Evolutionary conservation across 2,888 invertebrate genomes (phyloP).

Genomic region (Thelaira solivaga): DNA sequence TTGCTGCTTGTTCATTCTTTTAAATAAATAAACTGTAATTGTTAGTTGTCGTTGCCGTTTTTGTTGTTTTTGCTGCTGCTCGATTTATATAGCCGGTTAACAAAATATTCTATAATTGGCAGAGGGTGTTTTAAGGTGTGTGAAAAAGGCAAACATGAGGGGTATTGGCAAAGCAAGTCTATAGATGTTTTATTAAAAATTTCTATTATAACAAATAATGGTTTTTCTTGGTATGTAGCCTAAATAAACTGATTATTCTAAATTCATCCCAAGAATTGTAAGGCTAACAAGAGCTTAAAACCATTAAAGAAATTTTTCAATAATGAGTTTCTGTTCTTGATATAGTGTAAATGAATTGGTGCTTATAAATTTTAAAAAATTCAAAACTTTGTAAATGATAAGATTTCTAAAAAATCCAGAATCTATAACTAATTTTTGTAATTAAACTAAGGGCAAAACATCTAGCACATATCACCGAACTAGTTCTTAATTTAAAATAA

Average conservation of each 20-base stretch:
- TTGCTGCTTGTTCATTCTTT: conserved; percentile 31
- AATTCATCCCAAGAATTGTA: no score
- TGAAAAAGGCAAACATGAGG: not conserved
- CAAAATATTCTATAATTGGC: conserved; percentile 31
- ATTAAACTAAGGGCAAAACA: no score
- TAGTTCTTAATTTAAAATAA: no score
- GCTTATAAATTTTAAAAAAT: no score
- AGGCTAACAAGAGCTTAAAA: no score
- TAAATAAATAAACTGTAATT: conserved; percentile 47
- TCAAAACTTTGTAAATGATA: no score
- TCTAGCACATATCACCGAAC: no score
- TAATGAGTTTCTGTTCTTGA: no score
- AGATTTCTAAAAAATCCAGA: no score
- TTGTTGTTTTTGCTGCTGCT: not conserved
- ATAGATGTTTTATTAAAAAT: conserved; percentile 7
- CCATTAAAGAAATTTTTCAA: not conserved
- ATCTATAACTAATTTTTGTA: no score
- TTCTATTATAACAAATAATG: not conserved
- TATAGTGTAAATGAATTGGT: no score
- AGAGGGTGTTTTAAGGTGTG: conserved; percentile 1
- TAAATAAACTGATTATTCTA: not conserved
- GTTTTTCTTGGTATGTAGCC: not conserved
- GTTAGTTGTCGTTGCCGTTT: conserved; percentile 24
- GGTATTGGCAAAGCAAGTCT: not conserved
- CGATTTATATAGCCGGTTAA: not conserved